These are phyloP conservation scores for Paedocypris sp. DNA, from an alignment of 2,113 vertebrate genomes.

Conservation along the genomic window DNA sequence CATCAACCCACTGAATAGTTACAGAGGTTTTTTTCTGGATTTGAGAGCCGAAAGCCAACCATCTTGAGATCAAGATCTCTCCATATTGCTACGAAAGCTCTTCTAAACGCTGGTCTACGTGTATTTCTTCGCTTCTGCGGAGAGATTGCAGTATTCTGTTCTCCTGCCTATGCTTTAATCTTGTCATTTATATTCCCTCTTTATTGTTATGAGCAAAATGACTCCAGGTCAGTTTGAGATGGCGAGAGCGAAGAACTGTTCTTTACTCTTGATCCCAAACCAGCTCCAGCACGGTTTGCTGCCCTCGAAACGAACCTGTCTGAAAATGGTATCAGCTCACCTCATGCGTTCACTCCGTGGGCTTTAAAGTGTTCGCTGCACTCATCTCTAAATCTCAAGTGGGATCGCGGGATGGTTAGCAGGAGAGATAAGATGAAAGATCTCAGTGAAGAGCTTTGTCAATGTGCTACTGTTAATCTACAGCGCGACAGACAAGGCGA, in stretches of 20 bases:
- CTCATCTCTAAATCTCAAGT: neutral
- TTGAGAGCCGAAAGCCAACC: too few relatives aligned
- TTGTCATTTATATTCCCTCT: neutral
- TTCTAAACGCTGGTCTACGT: too few relatives aligned
- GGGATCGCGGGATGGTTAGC: neutral
- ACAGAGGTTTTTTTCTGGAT: too few relatives aligned
- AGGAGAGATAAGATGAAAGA: slow-evolving; percentile 12
- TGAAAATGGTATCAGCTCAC: neutral
- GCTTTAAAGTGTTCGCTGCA: neutral
- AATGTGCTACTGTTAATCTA: slow-evolving; percentile 10
- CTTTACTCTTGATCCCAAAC: neutral
- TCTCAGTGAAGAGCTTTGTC: slow-evolving; percentile 1
- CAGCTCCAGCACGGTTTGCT: neutral
- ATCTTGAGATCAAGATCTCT: too few relatives aligned
- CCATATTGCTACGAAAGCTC: too few relatives aligned
- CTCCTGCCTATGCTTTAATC: neutral
- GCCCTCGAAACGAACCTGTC: neutral
- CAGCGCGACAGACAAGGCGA: slow-evolving; percentile 1
- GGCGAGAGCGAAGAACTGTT: too few relatives aligned
- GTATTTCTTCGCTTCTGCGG: too few relatives aligned
- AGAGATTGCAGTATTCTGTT: too few relatives aligned
- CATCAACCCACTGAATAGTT: too few relatives aligned
- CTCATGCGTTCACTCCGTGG: neutral
- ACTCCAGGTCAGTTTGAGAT: neutral
- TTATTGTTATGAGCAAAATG: neutral